Evolutionary conservation across 2,113 vertebrate genomes (phyloP), one percentile per base, ranked within the genome.

Genomic region (Rhombomys opimus): DNA sequence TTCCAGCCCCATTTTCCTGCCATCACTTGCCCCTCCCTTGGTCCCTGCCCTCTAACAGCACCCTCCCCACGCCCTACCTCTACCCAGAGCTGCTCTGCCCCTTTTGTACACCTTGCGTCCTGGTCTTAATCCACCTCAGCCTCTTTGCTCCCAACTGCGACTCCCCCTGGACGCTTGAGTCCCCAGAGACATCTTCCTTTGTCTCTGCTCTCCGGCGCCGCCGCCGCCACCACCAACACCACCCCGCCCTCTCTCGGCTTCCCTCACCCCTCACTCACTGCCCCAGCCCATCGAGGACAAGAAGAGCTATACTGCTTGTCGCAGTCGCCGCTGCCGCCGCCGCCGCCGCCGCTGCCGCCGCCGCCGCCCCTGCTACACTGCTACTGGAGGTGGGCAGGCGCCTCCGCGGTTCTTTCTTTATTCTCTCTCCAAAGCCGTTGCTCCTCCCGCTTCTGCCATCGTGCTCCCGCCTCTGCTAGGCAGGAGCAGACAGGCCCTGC

Each of bases 131-230:
- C 86, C n/a, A 52, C 88, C 18, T 38, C 32, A 32, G 61, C 63
- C 73, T 70, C 63, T n/a, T 18, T 22, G n/a, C 70, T 52, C 90
- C 4, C 25, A 86, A 67, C 94, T 50, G 76, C 72, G 57, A 78
- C 96, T 97, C 96, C 94, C 97, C 11, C 61, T 50, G 78, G 95
- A 61, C 87, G 10, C 65, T 9, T 6, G 91, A 88, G 93, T 95
- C 96, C 96, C 97, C 14, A n/a, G 97, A 91, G 97, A 94, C 95
- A 41, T 61, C 97, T 94, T 95, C 95, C 97, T 98, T 98, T 98
- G 97, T 98, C 96, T 97, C 57, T 6, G 87, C 95, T 93, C 91
- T 77, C 54, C 10, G 11, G 15, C 57, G 15, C 57, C 46, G 5
- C 91, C 91, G 41, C 67, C 84, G 52, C 82, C 77, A 46, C 46